Evolutionary conservation across 2,888 invertebrate species (phyloP), one percentile per base, ranked within the genome.

Genomic region (Holacanthella duospinosa): DNA sequence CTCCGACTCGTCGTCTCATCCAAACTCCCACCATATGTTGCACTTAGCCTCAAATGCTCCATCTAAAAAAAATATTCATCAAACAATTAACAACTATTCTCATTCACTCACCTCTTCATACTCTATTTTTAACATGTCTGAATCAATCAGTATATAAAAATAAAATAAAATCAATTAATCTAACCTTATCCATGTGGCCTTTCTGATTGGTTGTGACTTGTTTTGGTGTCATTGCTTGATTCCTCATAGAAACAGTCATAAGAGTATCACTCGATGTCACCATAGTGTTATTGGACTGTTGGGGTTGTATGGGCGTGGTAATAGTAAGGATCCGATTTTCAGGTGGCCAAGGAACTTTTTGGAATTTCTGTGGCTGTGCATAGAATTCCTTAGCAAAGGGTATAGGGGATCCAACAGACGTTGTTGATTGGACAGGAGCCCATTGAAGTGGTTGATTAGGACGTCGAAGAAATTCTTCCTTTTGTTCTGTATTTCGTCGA

Each of bases 401-500:
- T 3, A 27, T 12, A 55, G 26, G 25, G 21, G 3, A 16, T 26
- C 26, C 24, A 9, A 26, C 55, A 9, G 9, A 16, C 19, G 67
- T 59, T 24, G 69, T 60, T 16, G 56, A 58, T 1, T 62, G 48
- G 25, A 81, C 36, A 79, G 79, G 69, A 79, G 80, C 82, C 81
- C 84, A 62, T 82, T 83, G 62, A 80, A 75, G 82, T 27, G 86
- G 85, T 74, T 84, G 76, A 81, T 85, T 74, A 12, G 68, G 69
- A 71, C 87, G 82, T 75, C 86, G 83, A 64, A 93, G 81, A 78
- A 93, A 93, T 74, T 91, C 91, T 77, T 92, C 91, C 77, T 92
- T 92, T 76, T 91, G 89, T 76, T 91, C 90, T 74, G 89, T 85
- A 75, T 88, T 90, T 77, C 88, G 88, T 71, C 88, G 83, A 76